Evolutionary conservation across 2,113 vertebrate species (phyloP).

Genomic region (Channa argus): DNA sequence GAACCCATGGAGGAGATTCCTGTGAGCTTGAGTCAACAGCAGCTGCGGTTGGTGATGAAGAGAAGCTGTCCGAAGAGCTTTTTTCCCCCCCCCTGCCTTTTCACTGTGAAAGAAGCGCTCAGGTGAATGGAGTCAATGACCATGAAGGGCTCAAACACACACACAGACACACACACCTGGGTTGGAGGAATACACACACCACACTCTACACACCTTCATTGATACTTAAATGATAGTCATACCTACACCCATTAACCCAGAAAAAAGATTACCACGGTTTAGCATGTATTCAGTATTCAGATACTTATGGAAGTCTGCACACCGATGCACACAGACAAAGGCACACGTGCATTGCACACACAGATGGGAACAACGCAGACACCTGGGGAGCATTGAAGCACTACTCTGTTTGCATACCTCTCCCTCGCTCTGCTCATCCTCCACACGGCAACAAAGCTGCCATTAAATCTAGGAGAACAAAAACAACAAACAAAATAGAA

Average conservation of each 20-base stretch:
- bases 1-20: conserved; percentile 74
- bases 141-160: conserved; percentile 57
- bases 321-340: conserved; percentile 14
- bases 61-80: conserved; percentile 70
- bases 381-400: conserved; percentile 75
- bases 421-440: conserved; percentile 70
- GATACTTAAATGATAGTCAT: conserved; percentile 1
- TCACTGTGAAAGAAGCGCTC: conserved; percentile 63
- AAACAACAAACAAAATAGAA: conserved; percentile 66
- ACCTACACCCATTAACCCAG: conserved; percentile 20
- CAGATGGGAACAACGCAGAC: conserved; percentile 65
- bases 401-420: conserved; percentile 77
- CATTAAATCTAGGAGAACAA: conserved; percentile 74
- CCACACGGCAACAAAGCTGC: conserved; percentile 75
- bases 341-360: conserved; percentile 5
- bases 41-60: conserved; percentile 77
- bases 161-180: conserved; percentile 41
- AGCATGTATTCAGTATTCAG: conserved; percentile 4
- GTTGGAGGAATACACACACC: not conserved
- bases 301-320: conserved; percentile 1
- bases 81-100: conserved; percentile 60
- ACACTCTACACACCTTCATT: not conserved
- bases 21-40: conserved; percentile 76
- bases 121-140: conserved; percentile 79
- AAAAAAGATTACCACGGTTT: conserved; percentile 9